phyloP scores from a whole-genome alignment of 2,888 invertebrate genomes.

The Cabera pusaria region DNA sequence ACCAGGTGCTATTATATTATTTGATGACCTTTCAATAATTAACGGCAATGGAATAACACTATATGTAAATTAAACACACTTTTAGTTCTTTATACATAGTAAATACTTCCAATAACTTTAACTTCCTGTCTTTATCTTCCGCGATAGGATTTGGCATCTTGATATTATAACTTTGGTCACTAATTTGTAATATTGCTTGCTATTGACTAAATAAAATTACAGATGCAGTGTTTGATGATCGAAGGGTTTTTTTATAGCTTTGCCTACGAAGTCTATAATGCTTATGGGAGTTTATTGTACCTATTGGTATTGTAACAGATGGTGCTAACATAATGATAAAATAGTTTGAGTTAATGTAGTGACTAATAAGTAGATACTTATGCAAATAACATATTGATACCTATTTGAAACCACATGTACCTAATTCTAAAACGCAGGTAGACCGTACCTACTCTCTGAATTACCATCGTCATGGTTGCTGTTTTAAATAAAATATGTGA shows the following conservation, averaged over 20 bases:
- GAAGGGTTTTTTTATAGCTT: constrained; percentile 8
- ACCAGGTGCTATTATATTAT: too few relatives aligned
- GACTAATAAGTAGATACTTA: constrained; percentile 4
- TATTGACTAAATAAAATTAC: constrained; percentile 42
- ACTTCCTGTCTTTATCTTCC: constrained; percentile 7
- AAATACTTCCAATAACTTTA: too few relatives aligned
- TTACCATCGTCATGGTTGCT: too few relatives aligned
- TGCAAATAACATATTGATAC: constrained; percentile 24
- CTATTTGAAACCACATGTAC: constrained; percentile 44
- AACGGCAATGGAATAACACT: constrained; percentile 20
- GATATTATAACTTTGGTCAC: constrained; percentile 19
- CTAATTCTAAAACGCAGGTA: constrained; percentile 10
- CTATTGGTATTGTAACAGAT: too few relatives aligned
- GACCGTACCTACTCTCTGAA: too few relatives aligned
- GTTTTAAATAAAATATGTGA: too few relatives aligned
- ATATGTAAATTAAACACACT: too few relatives aligned
- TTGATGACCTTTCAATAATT: too few relatives aligned
- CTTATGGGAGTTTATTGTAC: constrained; percentile 5
- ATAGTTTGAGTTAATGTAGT: constrained; percentile 16
- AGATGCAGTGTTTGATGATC: constrained; percentile 9
- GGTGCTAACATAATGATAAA: constrained; percentile 38
- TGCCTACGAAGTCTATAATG: constrained; percentile 3
- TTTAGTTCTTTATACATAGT: too few relatives aligned
- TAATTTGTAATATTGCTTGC: constrained; percentile 48
- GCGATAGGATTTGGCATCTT: constrained; percentile 17